Percentiles rank a stretch among this genome's conserved stretches.
phyloP scores from a whole-genome alignment of 2,113 vertebrate species.

The Podarcis muralis region DNA sequence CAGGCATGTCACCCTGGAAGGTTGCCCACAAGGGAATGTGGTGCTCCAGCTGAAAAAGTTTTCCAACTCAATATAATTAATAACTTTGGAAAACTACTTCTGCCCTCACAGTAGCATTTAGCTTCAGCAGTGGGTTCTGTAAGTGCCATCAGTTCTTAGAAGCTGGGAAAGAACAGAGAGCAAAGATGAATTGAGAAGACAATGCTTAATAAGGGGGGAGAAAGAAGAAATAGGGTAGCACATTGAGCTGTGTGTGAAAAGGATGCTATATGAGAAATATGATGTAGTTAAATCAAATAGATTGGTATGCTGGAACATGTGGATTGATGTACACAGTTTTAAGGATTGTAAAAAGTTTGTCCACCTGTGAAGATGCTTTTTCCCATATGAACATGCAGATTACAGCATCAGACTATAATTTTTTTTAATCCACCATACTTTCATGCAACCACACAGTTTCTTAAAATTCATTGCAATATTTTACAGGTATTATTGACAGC shows the following conservation, averaged over 20 bases:
- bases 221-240: not conserved
- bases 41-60: too few species aligned
- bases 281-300: not conserved
- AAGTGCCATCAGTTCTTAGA: not conserved
- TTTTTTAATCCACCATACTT: not conserved
- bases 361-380: not conserved
- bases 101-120: not conserved
- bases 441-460: not conserved
- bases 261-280: not conserved
- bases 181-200: not conserved
- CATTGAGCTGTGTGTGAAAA: not conserved
- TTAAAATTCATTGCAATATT: conserved; percentile 1
- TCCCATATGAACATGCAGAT: not conserved
- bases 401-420: not conserved
- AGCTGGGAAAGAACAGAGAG: not conserved
- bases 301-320: not conserved
- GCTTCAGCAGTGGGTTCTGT: not conserved
- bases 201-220: not conserved
- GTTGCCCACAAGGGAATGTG: too few species aligned
- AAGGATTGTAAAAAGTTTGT: not conserved
- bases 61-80: not conserved
- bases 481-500: conserved; percentile 97
- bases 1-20: too few species aligned
- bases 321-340: not conserved
- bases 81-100: not conserved